A percentile compares a stretch with the other conserved stretches of the same genome.
Conservation (phyloP, 2,888 invertebrate species). For the Tethea ocularis region DNA sequence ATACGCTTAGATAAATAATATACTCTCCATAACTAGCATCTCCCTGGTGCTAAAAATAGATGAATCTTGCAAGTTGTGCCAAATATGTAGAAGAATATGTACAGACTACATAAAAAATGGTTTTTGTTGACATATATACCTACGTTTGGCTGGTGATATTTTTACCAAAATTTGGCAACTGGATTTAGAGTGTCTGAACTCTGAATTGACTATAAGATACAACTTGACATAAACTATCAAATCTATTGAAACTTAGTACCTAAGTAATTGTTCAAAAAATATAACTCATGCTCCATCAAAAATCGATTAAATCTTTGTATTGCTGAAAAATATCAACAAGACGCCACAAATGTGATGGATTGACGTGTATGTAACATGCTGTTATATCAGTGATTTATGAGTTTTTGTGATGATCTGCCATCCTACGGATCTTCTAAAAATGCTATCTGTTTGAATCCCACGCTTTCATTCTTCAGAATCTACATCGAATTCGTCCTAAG, state of each 20-base stretch:
- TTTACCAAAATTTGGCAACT: not conserved
- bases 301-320: not conserved
- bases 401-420: not conserved
- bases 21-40: not conserved
- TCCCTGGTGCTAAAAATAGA: constrained; percentile 1
- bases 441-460: not conserved
- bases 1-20: constrained; percentile 1
- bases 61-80: constrained; percentile 2
- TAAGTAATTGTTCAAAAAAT: not conserved
- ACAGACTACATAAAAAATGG: not conserved
- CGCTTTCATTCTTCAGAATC: not conserved
- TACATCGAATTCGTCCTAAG: not conserved
- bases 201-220: too few species aligned
- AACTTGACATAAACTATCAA: not conserved
- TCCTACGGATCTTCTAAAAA: not conserved
- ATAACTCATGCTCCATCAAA: not conserved
- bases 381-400: not conserved
- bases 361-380: not conserved
- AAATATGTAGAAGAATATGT: constrained; percentile 4
- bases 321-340: not conserved
- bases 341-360: constrained; percentile 3
- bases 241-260: not conserved
- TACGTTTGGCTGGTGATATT: not conserved
- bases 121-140: not conserved
- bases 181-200: not conserved